Conservation (phyloP, 1,140 invertebrate species). For the Euwallacea fornicatus region DNA sequence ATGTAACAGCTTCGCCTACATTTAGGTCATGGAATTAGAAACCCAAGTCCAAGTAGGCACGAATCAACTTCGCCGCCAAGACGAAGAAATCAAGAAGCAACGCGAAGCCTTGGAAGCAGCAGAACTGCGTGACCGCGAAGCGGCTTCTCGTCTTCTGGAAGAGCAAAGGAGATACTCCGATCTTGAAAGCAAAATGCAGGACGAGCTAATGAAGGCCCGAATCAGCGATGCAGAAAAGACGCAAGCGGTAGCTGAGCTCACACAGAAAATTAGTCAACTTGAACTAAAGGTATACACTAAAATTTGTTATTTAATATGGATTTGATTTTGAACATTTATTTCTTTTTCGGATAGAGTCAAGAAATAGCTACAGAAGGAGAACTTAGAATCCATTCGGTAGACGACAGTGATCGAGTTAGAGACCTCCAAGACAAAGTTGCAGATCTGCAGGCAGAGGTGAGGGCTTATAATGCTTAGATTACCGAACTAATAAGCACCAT, state of each 20-base stretch:
- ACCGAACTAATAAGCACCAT: constrained; percentile 11
- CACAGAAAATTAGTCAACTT: constrained; percentile 90
- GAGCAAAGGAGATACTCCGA: constrained; percentile 82
- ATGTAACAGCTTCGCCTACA: no score
- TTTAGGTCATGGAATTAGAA: constrained; percentile 93
- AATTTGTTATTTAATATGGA: constrained; percentile 15
- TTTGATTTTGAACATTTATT: background rate
- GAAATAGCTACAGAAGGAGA: constrained; percentile 89
- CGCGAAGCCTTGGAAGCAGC: constrained; percentile 75
- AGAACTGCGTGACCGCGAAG: constrained; percentile 72
- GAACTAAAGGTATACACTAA: constrained; percentile 78
- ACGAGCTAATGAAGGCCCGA: constrained; percentile 90
- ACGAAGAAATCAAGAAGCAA: constrained; percentile 87
- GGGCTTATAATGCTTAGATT: background rate
- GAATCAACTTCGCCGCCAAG: constrained; percentile 91
- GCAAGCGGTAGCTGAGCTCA: constrained; percentile 91
- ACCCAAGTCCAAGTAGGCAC: constrained; percentile 95
- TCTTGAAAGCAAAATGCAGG: constrained; percentile 89
- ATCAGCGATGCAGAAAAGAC: constrained; percentile 94
- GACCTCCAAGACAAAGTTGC: constrained; percentile 89
- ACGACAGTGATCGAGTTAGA: constrained; percentile 80
- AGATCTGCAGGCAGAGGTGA: constrained; percentile 89
- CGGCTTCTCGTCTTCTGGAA: constrained; percentile 77
- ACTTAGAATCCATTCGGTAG: constrained; percentile 71
- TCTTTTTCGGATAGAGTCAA: constrained; percentile 71